Base-by-base conservation (phyloP, 2,113 vertebrate species). In the Elgaria multicarinata region DNA sequence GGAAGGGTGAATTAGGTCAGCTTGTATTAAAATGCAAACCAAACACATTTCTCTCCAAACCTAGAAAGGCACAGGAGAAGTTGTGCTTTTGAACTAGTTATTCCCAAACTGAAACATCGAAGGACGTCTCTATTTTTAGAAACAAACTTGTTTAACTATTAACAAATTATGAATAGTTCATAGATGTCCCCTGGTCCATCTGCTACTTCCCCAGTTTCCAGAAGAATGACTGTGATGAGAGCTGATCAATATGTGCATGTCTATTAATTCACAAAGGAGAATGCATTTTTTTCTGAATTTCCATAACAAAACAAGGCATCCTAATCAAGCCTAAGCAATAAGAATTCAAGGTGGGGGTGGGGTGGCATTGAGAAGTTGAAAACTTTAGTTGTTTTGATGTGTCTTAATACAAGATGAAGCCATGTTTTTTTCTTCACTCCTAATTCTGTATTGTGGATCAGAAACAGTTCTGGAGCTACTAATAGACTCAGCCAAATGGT, bases 61-160 rank as follows among this genome's bases (percentile, higher is more conserved):
- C 20, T 18, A 62, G 58, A 62, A 62, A 16, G 3, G 58, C 1
- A 31, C 16, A 16, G 36, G 36, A 8, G 26, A 31, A 44, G 20
- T 3, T 78, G 44, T 53, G 26, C 13, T 2, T 50, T 46, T 78
- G 31, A 78, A 39, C 18, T 31, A 53, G 67, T 28, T 42, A 75
- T 24, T 31, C 22, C 69, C n/a, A 75, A 74, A 8, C 14, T 33
- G 13, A 74, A 67, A 50, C 46, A 74, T 53, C 46, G 1, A 53
- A 86, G 53, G 10, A 85, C 22, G 12, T 55, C 26, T 74, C 50
- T 80, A 46, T 55, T 55, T 86, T 58, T 58, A 62, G 71, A 53
- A 69, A 36, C 28, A 55, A 85, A 85, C 69, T 85, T 36, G 18
- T 85, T 85, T 85, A 74, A 85, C 71, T 85, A 74, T 85, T 74